Percentiles rank a stretch among this genome's conserved stretches.
Evolutionary conservation across 2,113 vertebrate species (phyloP).

Genomic region (Mobula birostris): DNA sequence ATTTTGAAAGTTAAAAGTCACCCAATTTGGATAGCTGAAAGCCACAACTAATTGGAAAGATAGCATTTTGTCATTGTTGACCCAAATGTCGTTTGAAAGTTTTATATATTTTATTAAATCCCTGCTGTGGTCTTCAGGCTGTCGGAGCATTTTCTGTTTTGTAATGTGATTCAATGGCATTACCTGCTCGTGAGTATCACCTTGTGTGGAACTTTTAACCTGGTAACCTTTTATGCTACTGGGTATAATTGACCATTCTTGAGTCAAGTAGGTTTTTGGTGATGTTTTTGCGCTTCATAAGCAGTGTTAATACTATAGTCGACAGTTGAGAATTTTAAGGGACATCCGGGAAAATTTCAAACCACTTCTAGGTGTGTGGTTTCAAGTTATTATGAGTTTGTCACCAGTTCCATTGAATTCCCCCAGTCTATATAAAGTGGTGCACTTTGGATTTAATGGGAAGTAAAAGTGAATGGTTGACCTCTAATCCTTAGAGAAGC

Average conservation of each 20-base stretch:
- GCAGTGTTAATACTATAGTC: not conserved
- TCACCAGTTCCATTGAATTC: not conserved
- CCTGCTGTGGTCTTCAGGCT: not conserved
- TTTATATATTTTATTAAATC: not conserved
- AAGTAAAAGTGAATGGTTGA: not conserved
- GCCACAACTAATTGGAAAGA: too few species aligned
- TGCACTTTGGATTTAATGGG: not conserved
- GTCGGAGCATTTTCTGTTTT: not conserved
- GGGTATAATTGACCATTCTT: not conserved
- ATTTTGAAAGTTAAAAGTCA: too few species aligned
- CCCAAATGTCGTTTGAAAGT: not conserved
- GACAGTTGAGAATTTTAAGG: not conserved
- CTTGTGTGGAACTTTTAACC: not conserved
- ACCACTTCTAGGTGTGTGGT: not conserved
- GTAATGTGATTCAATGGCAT: not conserved
- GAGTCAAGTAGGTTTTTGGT: not conserved
- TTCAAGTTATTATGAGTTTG: not conserved
- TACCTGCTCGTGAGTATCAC: not conserved
- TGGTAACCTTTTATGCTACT: not conserved
- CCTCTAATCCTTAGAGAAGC: not conserved
- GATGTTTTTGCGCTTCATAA: not conserved
- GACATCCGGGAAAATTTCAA: not conserved
- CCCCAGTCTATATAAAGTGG: not conserved
- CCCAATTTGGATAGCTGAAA: too few species aligned
- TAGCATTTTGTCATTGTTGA: not conserved